Evolutionary conservation across 2,797 vertebrate genomes (phyloP).

Genomic region (Remorina albescens): DNA sequence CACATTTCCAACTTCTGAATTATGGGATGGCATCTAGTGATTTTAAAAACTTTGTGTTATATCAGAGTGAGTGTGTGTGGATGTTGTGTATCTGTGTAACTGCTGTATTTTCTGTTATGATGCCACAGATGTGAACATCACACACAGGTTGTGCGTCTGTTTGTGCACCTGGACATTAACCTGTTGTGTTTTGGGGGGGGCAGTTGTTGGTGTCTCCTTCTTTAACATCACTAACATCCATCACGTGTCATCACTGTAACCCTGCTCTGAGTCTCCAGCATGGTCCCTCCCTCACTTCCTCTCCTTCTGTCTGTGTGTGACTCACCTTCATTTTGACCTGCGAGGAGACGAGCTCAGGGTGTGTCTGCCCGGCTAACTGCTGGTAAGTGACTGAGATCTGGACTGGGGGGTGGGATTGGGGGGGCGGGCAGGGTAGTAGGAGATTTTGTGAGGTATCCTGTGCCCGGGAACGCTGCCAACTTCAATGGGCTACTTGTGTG

Average conservation of each 20-base stretch:
- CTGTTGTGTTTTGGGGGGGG: not conserved
- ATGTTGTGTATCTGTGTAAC: too few relatives aligned
- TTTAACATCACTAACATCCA: conserved; percentile 80
- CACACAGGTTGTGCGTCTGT: not conserved
- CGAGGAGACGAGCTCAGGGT: conserved; percentile 55
- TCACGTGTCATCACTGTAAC: conserved; percentile 52
- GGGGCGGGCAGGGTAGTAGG: not conserved
- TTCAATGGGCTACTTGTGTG: conserved; percentile 39
- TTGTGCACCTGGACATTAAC: not conserved
- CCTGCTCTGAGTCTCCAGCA: conserved; percentile 66
- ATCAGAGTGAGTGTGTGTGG: too few relatives aligned
- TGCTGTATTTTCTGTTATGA: not conserved
- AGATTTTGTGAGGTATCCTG: conserved; percentile 20
- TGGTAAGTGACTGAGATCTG: conserved; percentile 73
- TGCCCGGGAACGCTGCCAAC: conserved; percentile 32
- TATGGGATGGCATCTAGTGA: too few relatives aligned
- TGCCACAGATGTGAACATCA: not conserved
- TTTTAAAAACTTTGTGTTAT: too few relatives aligned
- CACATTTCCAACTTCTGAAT: too few relatives aligned
- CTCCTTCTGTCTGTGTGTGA: conserved; percentile 62
- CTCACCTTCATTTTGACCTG: conserved; percentile 73
- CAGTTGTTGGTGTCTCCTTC: conserved; percentile 53
- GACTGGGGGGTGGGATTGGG: not conserved
- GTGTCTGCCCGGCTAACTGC: conserved; percentile 43
- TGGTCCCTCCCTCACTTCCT: conserved; percentile 53